Evolutionary conservation across 2,797 vertebrate species (phyloP), one percentile per base, ranked within the genome.

Genomic region (Pipistrellus nathusii): DNA sequence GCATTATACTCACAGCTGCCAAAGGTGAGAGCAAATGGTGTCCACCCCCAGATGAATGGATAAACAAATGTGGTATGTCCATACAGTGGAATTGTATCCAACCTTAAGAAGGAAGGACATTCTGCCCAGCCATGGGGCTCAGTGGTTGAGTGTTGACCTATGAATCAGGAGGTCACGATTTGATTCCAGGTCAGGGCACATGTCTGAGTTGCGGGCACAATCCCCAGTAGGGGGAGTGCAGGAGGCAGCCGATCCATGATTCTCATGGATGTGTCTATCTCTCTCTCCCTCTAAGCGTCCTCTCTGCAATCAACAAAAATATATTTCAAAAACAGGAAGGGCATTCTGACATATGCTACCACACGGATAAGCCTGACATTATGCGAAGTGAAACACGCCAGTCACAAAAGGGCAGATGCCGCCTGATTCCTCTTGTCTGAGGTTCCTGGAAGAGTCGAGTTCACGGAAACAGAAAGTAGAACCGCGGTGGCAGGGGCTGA

Each of bases 321-420:
- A 14, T 14, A 30, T 14, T 62, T 87, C 23, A 18, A 68, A 85
- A 89, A 77, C 59, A 72, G 44, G 27, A 83, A 89, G 76, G 55
- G 13, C 41, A 8, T 12, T 62, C 71, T 78, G 69, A 57, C 27
- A 48, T 20, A 14, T 1, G 11, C 62, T 38, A 10, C 41, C 35
- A 18, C 18, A 44, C 5, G 12, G 27, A 77, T 25, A 21, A 32
- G 48, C 21, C 64, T 46, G 64, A 66, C 48, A 32, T 44, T 55
- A 46, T 23, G 17, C 0, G 3, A 41, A 82, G 51, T 32, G 32
- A 86, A 75, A 90, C 8, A 53, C 64, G 18, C 48, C n/a, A 59
- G 53, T 10, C 15, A 48, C 46, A 17, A 57, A 80, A 48, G 51
- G n/a, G 53, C 64, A 88, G 73, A 38, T 3, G 9, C 10, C 35